phyloP scores from a whole-genome alignment of 1,140 invertebrate genomes.

The Pogonomyrmex barbatus region DNA sequence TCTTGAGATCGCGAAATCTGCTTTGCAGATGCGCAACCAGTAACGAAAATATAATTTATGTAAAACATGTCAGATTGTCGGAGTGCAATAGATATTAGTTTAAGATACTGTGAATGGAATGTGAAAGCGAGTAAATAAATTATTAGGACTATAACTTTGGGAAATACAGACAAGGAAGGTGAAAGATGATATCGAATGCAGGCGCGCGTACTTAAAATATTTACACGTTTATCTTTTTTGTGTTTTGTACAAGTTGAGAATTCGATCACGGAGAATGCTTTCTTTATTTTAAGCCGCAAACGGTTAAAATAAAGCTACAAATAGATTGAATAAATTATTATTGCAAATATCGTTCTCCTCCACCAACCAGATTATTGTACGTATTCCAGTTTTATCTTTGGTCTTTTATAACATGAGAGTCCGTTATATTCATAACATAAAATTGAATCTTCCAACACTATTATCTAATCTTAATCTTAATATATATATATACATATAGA shows the following conservation, averaged over 20 bases:
- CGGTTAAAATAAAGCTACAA: not conserved
- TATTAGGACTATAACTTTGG: constrained; percentile 1
- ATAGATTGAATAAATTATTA: constrained; percentile 42
- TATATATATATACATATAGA: not conserved
- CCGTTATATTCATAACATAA: not conserved
- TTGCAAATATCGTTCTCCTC: not conserved
- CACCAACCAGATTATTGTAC: not conserved
- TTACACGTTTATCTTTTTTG: constrained; percentile 37
- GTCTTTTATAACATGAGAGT: not conserved
- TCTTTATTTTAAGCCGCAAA: constrained; percentile 18
- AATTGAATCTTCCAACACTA: not conserved
- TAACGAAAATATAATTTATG: constrained; percentile 31
- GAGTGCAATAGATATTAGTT: not conserved
- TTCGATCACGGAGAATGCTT: not conserved
- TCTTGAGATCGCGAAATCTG: constrained; percentile 13
- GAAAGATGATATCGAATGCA: constrained; percentile 34
- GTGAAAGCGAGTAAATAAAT: constrained; percentile 42
- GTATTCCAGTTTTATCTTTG: not conserved
- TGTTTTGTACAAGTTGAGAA: constrained; percentile 37
- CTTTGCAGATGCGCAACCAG: not conserved
- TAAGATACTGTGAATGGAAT: not conserved
- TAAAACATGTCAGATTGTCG: not conserved
- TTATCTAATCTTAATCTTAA: not conserved
- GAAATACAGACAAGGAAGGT: not conserved
- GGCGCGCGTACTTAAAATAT: constrained; percentile 42